Conservation (phyloP, 1,140 invertebrate genomes). For the Halyomorpha halys region DNA sequence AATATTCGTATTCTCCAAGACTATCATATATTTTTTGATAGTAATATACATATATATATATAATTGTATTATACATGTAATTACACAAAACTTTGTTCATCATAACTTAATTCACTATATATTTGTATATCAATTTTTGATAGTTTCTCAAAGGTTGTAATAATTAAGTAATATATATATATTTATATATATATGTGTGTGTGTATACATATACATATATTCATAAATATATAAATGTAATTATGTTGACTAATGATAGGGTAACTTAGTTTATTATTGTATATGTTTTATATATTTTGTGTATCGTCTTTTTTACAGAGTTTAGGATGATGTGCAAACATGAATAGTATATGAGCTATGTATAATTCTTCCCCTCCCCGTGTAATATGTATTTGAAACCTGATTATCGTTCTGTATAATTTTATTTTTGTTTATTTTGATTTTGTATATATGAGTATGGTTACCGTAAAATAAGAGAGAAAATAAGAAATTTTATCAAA, state of each 20-base stretch:
- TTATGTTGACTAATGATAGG: conserved; percentile 18
- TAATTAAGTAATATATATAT: conserved; percentile 10
- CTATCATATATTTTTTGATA: conserved; percentile 26
- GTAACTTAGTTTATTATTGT: conserved; percentile 14
- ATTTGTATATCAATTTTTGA: conserved; percentile 28
- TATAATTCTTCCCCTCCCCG: neutral
- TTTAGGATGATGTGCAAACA: conserved; percentile 9
- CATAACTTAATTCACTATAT: conserved; percentile 22
- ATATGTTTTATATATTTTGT: conserved; percentile 17
- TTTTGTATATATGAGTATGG: conserved; percentile 14
- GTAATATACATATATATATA: conserved; percentile 20
- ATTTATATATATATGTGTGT: neutral
- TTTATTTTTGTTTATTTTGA: conserved; percentile 14
- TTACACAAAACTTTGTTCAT: conserved; percentile 20
- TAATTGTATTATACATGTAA: conserved; percentile 24
- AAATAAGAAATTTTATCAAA: conserved; percentile 5
- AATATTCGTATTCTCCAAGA: conserved; percentile 19
- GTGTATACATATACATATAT: no score
- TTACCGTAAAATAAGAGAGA: conserved; percentile 17
- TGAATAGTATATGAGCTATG: conserved; percentile 4
- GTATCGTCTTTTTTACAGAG: conserved; percentile 15
- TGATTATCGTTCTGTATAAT: conserved; percentile 5
- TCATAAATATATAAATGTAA: conserved; percentile 10
- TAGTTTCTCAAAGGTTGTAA: conserved; percentile 27
- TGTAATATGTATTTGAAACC: neutral